Evolutionary conservation across 2,888 invertebrate species (phyloP), one percentile per base, ranked within the genome.

Genomic region (Stegana nigrithorax): DNA sequence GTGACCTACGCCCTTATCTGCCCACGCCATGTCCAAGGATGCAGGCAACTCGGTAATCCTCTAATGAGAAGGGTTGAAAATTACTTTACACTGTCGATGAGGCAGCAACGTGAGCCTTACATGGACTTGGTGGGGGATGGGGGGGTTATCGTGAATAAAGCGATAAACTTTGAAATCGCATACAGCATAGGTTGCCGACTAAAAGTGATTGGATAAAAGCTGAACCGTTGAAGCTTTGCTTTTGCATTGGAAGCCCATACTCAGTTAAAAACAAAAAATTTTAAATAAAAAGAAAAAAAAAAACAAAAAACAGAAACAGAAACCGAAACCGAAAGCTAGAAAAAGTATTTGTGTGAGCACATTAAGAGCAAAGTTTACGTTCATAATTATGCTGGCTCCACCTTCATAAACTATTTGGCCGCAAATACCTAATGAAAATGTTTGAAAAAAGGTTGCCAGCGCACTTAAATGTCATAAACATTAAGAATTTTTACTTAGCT

Each of bases 11-110:
- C 25, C 25, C n/a, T 47, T 25, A 60, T 62, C 60, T 44, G 47
- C 50, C 39, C 55, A 29, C 56, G 50, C 26, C 36, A n/a, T n/a
- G n/a, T n/a, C n/a, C 32, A 44, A 10, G 27, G 39, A 39, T 39
- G 42, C 51, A 51, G 29, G 19, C 25, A 47, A 51, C 53, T 60
- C 29, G n/a, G n/a, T 55, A 82, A 81, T 82, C 83, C 82, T 78
- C 71, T 82, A 82, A 83, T 80, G 81, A 83, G 81, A 79, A 82
- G 82, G 80, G 80, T 81, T 80, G 79, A 71, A 36, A 77, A 71
- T 75, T 72, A 56, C 63, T 60, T 55, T 29, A 25, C 32, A 14
- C 23, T 60, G 58, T 61, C 59, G 59, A 63, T 62, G 62, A 44
- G 36, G 42, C 51, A 42, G 60, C 59, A 55, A 32, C 32, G n/a